Percentiles rank a stretch among this genome's conserved stretches.
Conservation (phyloP, 2,113 vertebrate species). For the Boulengeromyrus knoepffleri region DNA sequence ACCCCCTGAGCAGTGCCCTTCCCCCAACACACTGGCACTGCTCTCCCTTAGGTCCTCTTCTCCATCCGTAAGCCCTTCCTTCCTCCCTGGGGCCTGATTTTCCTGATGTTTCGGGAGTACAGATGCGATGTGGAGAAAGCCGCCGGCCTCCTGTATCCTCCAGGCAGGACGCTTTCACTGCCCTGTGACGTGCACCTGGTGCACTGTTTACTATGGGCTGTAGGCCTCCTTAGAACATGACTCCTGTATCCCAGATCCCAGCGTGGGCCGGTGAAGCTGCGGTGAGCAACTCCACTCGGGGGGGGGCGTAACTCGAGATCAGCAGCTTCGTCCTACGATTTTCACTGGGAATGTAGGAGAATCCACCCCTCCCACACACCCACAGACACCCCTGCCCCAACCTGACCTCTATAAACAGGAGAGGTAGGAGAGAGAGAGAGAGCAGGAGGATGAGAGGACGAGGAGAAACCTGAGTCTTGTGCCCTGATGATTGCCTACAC, state of each 20-base stretch:
- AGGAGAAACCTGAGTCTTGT: background rate
- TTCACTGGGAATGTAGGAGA: constrained; percentile 1
- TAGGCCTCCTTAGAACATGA: background rate
- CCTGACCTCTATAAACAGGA: background rate
- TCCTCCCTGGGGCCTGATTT: background rate
- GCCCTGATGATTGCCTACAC: background rate
- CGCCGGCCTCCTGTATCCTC: background rate
- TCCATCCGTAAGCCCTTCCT: background rate
- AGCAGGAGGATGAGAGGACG: background rate
- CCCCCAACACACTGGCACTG: background rate
- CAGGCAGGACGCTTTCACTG: background rate
- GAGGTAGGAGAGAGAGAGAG: background rate
- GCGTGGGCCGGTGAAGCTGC: background rate
- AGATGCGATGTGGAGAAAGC: background rate
- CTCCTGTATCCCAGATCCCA: background rate
- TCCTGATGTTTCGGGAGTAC: background rate
- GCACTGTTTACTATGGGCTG: background rate
- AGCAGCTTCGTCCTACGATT: background rate
- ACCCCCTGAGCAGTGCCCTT: background rate
- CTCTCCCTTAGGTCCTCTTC: background rate
- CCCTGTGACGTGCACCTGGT: background rate
- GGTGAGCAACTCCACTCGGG: background rate
- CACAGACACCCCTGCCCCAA: background rate
- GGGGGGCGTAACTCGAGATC: background rate
- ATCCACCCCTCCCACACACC: background rate